These are phyloP conservation scores for Plagodis dolabraria DNA, from an alignment of 2,888 invertebrate species.

Conservation along the genomic window DNA sequence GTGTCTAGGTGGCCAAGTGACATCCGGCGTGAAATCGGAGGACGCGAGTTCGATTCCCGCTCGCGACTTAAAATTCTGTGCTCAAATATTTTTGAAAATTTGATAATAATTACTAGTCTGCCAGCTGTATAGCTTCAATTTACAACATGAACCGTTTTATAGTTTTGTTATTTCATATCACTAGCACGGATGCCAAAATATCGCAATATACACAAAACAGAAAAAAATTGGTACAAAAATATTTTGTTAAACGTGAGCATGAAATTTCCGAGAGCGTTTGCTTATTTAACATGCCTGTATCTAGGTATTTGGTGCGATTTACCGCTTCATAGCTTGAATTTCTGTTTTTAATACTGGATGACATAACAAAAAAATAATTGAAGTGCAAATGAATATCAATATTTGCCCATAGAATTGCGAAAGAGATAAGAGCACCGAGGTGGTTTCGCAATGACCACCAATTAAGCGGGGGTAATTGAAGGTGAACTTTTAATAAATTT, in stretches of 20 bases:
- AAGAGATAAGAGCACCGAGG: conserved; percentile 56
- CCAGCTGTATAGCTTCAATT: no score
- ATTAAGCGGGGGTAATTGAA: conserved; percentile 69
- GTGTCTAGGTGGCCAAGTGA: no score
- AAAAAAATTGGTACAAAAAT: conserved; percentile 2
- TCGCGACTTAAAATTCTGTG: no score
- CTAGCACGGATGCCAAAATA: not conserved
- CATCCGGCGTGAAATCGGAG: no score
- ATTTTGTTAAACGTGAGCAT: conserved; percentile 6
- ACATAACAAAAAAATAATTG: conserved; percentile 39
- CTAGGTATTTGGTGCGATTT: no score
- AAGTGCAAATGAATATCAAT: conserved; percentile 62
- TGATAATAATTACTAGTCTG: no score
- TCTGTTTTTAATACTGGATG: conserved; percentile 34
- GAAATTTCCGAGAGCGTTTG: no score
- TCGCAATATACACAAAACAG: not conserved
- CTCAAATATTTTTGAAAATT: no score
- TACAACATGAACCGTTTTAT: not conserved
- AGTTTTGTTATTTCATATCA: conserved; percentile 1
- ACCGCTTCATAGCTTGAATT: no score
- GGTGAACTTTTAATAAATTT: conserved; percentile 63
- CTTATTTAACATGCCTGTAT: no score
- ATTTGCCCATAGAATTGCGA: conserved; percentile 60
- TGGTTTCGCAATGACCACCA: conserved; percentile 67
- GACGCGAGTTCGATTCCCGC: no score